Percentiles rank a stretch among this genome's conserved stretches.
Evolutionary conservation across 2,113 vertebrate genomes (phyloP).

Genomic region (Psilopogon haemacephalus): DNA sequence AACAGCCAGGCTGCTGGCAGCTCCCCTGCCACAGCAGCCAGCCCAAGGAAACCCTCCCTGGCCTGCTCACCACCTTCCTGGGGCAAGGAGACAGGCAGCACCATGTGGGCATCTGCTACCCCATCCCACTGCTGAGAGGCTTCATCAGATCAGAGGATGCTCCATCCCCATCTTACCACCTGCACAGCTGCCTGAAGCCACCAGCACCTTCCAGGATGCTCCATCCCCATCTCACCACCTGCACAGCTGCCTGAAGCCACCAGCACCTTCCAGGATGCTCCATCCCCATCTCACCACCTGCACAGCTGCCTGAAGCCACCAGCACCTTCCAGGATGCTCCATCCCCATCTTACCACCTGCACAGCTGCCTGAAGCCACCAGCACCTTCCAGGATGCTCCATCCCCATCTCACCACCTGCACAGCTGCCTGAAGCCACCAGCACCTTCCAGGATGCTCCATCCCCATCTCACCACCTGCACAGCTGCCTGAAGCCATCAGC

Average conservation of each 20-base stretch:
- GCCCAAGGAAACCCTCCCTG: not conserved
- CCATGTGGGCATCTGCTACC: not conserved
- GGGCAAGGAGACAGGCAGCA: not conserved
- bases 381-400: too few relatives aligned
- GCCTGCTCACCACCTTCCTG: not conserved
- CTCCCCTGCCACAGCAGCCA: not conserved
- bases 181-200: not conserved
- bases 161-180: not conserved
- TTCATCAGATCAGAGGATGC: not conserved
- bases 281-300: not conserved
- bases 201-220: not conserved
- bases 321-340: too few relatives aligned
- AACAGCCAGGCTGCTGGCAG: not conserved
- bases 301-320: not conserved
- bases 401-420: not conserved
- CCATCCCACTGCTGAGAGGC: not conserved
- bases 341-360: not conserved
- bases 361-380: not conserved
- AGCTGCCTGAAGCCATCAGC: not conserved
- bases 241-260: not conserved
- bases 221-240: not conserved
- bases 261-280: not conserved
- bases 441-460: too few relatives aligned
- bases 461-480: not conserved
- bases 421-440: not conserved